Evolutionary conservation across 2,888 invertebrate genomes (phyloP).

Genomic region (Lysandra coridon): DNA sequence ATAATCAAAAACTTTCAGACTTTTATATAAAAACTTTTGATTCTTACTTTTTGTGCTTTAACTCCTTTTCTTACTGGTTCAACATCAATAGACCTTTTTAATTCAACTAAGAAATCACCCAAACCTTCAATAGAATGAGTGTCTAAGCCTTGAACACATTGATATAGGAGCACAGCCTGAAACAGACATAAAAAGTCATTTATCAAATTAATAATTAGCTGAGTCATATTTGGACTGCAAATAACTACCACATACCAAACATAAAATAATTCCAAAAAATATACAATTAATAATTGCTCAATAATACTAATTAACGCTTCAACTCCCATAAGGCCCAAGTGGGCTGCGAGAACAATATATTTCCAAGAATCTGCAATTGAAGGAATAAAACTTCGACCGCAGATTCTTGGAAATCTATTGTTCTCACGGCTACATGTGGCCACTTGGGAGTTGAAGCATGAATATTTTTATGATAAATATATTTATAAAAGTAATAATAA

Average conservation of each 20-base stretch:
- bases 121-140: constrained; percentile 88
- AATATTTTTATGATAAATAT: no score
- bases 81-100: constrained; percentile 88
- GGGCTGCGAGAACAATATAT: no score
- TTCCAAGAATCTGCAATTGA: no score
- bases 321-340: no score
- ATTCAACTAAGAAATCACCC: constrained; percentile 87
- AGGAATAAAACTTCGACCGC: no score
- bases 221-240: not conserved
- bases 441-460: no score
- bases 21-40: not conserved
- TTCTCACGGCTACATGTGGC: no score
- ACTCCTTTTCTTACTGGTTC: constrained; percentile 90
- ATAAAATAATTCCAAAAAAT: no score
- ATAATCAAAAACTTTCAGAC: not conserved
- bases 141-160: constrained; percentile 88
- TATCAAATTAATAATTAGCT: not conserved
- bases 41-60: constrained; percentile 90
- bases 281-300: no score
- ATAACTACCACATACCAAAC: not conserved
- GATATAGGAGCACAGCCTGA: constrained; percentile 90
- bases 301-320: no score
- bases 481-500: no score
- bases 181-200: constrained; percentile 19
- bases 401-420: no score